Evolutionary conservation across 2,888 invertebrate genomes (phyloP).

Genomic region (Parnassius mnemosyne): DNA sequence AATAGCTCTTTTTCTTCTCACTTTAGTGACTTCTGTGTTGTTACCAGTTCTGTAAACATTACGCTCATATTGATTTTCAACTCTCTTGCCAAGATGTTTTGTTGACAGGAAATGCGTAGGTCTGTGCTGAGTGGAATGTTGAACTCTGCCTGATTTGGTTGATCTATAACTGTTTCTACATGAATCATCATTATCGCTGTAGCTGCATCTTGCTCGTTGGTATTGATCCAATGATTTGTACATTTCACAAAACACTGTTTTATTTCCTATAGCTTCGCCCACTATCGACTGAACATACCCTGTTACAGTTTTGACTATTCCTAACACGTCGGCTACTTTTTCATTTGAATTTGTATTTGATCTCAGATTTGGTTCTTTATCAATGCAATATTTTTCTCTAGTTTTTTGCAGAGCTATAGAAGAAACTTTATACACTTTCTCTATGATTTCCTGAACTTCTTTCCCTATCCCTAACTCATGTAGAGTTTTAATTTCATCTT

Average conservation of each 20-base stretch:
- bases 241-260: conserved; percentile 49
- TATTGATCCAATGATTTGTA: conserved; percentile 43
- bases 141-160: conserved; percentile 44
- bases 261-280: conserved; percentile 42
- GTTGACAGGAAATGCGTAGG: conserved; percentile 45
- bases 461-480: conserved; percentile 46
- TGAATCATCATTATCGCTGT: conserved; percentile 24
- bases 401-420: conserved; percentile 47
- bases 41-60: conserved; percentile 28
- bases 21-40: conserved; percentile 15
- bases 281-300: conserved; percentile 45
- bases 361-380: conserved; percentile 29
- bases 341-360: conserved; percentile 9
- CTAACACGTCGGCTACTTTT: conserved; percentile 39
- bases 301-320: conserved; percentile 43
- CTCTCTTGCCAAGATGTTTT: conserved; percentile 29
- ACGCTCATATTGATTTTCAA: conserved; percentile 10
- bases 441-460: conserved; percentile 47
- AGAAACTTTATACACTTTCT: conserved; percentile 47
- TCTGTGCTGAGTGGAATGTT: conserved; percentile 47
- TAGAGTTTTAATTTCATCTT: conserved; percentile 28
- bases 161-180: conserved; percentile 40
- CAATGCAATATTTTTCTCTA: conserved; percentile 51
- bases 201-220: conserved; percentile 37
- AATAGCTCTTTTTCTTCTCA: conserved; percentile 21